Conservation (phyloP, 1,140 invertebrate genomes). For the Calliopsis andreniformis region DNA sequence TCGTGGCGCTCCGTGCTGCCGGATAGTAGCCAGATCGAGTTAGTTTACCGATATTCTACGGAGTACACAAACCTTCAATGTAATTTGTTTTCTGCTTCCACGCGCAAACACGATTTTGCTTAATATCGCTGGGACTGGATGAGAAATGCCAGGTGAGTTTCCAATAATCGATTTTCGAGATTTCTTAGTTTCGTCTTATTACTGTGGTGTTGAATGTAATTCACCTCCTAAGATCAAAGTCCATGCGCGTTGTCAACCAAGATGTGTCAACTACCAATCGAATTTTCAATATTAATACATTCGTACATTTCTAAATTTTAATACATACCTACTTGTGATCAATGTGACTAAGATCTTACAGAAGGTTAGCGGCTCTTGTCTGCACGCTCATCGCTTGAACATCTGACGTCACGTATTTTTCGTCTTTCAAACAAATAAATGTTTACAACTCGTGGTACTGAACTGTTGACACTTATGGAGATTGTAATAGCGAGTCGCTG, state of each 20-base stretch:
- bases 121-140: neutral
- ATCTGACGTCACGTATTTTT: constrained; percentile 4
- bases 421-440: constrained; percentile 17
- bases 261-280: too few species aligned
- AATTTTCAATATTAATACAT: too few species aligned
- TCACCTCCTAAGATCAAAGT: too few species aligned
- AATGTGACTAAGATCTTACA: too few species aligned
- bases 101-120: neutral
- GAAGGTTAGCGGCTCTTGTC: neutral
- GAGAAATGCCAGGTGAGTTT: neutral
- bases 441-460: neutral
- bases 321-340: too few species aligned
- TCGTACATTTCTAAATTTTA: too few species aligned
- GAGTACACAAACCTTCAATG: constrained; percentile 18
- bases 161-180: neutral
- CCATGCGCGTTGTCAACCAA: too few species aligned
- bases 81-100: neutral
- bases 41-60: constrained; percentile 25
- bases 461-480: constrained; percentile 22
- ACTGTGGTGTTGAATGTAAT: too few species aligned
- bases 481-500: constrained; percentile 10
- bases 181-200: neutral
- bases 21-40: constrained; percentile 43
- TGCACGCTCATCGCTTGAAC: constrained; percentile 17
- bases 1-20: constrained; percentile 19